phyloP scores from a whole-genome alignment of 1,140 invertebrate genomes.

The Drosophila azteca region DNA sequence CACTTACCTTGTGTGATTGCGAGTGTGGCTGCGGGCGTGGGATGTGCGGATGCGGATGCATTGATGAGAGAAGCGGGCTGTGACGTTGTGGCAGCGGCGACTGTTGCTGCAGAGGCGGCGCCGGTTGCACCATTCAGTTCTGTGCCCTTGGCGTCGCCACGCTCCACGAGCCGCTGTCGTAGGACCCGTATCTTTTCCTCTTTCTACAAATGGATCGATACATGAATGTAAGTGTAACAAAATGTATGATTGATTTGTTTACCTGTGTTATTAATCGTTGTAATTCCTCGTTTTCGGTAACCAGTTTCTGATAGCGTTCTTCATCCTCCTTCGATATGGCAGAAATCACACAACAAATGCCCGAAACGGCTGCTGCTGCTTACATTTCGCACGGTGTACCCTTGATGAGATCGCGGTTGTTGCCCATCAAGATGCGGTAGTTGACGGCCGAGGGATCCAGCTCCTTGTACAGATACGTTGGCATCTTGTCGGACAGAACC shows the following conservation, averaged over 20 bases:
- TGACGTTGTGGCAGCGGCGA: constrained; percentile 43
- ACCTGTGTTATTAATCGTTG: constrained; percentile 97
- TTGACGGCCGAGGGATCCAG: constrained; percentile 86
- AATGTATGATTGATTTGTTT: constrained; percentile 42
- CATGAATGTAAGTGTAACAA: neutral
- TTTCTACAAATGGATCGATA: constrained; percentile 87
- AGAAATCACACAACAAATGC: constrained; percentile 62
- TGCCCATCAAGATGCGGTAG: constrained; percentile 86
- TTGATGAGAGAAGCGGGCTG: constrained; percentile 62
- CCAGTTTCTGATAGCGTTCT: constrained; percentile 96
- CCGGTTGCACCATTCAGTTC: constrained; percentile 84
- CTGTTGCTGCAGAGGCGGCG: constrained; percentile 66
- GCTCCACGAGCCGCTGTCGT: constrained; percentile 91
- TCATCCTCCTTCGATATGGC: constrained; percentile 97
- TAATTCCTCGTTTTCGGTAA: constrained; percentile 97
- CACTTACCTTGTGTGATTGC: constrained; percentile 85
- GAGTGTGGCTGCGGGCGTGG: constrained; percentile 77
- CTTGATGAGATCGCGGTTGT: constrained; percentile 85
- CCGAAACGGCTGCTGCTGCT: constrained; percentile 7
- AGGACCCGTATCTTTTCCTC: constrained; percentile 93
- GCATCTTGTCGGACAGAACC: constrained; percentile 88
- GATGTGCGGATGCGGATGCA: constrained; percentile 60
- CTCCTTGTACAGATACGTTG: constrained; percentile 86
- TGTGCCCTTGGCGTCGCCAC: constrained; percentile 85
- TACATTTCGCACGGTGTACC: constrained; percentile 85